Conservation (phyloP, 2,888 invertebrate species). For the Agrenia bidenticulata region DNA sequence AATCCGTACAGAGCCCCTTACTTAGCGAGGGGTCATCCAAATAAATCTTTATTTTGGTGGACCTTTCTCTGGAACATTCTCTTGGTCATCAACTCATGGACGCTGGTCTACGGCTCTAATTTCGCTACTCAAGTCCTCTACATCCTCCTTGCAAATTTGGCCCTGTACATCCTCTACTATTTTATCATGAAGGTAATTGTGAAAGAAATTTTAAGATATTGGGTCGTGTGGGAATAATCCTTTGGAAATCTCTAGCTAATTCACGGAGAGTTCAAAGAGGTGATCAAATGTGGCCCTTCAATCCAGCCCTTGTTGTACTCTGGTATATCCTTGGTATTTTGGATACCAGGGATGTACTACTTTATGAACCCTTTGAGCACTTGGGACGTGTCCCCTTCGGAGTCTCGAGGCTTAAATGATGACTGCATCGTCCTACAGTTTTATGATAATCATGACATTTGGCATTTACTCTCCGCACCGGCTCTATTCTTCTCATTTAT, state of each 20-base stretch:
- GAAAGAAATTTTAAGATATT: too few relatives aligned
- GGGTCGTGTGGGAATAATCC: too few relatives aligned
- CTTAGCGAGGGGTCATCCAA: slow-evolving; percentile 9
- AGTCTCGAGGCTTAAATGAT: slow-evolving; percentile 71
- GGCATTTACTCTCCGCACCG: slow-evolving; percentile 67
- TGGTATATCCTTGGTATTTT: slow-evolving; percentile 64
- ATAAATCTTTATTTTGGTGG: slow-evolving; percentile 24
- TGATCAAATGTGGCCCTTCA: slow-evolving; percentile 68
- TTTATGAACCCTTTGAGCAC: slow-evolving; percentile 30
- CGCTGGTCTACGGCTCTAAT: slow-evolving; percentile 58
- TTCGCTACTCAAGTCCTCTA: slow-evolving; percentile 76
- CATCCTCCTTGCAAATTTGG: slow-evolving; percentile 77
- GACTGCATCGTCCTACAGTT: slow-evolving; percentile 68
- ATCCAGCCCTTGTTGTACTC: slow-evolving; percentile 66
- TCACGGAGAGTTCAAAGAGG: slow-evolving; percentile 72
- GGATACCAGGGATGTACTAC: slow-evolving; percentile 61
- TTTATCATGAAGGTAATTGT: slow-evolving; percentile 77
- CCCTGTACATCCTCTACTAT: slow-evolving; percentile 77
- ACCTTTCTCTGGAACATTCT: slow-evolving; percentile 15
- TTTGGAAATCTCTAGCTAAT: too few relatives aligned
- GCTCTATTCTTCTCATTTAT: slow-evolving; percentile 79
- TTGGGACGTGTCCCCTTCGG: slow-evolving; percentile 68
- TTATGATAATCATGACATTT: slow-evolving; percentile 80
- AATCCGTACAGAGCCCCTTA: not conserved
- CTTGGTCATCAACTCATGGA: slow-evolving; percentile 14